A percentile compares a stretch with the other conserved stretches of the same genome.
Evolutionary conservation across 2,888 invertebrate genomes (phyloP).

Genomic region (Nysson spinosus): DNA sequence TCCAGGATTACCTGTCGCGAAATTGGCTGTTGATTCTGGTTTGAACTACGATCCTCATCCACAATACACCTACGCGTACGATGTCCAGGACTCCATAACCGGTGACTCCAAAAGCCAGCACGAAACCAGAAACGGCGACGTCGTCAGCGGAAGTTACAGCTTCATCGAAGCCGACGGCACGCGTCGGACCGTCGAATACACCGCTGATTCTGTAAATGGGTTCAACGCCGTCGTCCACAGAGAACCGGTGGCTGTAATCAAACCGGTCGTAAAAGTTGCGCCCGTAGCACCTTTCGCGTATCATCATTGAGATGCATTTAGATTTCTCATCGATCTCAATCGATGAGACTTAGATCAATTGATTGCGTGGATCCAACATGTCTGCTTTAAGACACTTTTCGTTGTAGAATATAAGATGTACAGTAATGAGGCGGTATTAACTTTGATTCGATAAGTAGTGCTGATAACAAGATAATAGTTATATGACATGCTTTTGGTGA

Average conservation of each 20-base stretch:
- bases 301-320: too few species aligned
- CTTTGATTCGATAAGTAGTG: too few species aligned
- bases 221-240: conserved; percentile 73
- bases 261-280: conserved; percentile 40
- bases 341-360: too few species aligned
- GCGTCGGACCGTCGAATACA: conserved; percentile 69
- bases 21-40: conserved; percentile 49
- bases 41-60: conserved; percentile 70
- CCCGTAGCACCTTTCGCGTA: conserved; percentile 51
- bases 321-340: too few species aligned
- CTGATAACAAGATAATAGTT: too few species aligned
- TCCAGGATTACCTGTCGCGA: conserved; percentile 48
- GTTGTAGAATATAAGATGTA: too few species aligned
- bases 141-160: conserved; percentile 71
- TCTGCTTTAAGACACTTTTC: too few species aligned
- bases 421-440: too few species aligned
- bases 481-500: too few species aligned
- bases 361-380: too few species aligned
- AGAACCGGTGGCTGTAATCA: conserved; percentile 66
- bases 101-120: conserved; percentile 72
- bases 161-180: conserved; percentile 73
- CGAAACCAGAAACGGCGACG: conserved; percentile 70
- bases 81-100: conserved; percentile 69
- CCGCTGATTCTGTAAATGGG: conserved; percentile 71
- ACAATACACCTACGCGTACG: conserved; percentile 71